Percentiles rank a stretch among this genome's conserved stretches.
These are phyloP conservation scores for Ashinkailepas kermadecensis DNA, from an alignment of 2,888 invertebrate species.

Conservation along the genomic window DNA sequence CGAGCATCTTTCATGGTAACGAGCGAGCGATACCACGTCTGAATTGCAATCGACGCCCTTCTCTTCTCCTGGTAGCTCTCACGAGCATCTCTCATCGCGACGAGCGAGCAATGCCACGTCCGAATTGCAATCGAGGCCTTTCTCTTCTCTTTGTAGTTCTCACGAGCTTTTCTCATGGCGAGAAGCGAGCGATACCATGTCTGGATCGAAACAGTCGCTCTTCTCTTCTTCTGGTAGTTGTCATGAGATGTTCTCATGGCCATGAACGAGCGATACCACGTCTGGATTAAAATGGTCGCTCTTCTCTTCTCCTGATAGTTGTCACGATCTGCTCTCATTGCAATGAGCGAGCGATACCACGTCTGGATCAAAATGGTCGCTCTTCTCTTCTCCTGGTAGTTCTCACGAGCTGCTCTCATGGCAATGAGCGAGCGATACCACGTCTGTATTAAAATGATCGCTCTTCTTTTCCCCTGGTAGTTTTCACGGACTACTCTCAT, in stretches of 20 bases:
- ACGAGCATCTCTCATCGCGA: background rate
- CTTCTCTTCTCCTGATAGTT: background rate
- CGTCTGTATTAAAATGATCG: too few relatives aligned
- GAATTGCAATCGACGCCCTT: slow-evolving; percentile 17
- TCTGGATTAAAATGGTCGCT: slow-evolving; percentile 2
- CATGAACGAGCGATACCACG: slow-evolving; percentile 20
- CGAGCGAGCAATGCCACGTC: background rate
- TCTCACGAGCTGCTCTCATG: too few relatives aligned
- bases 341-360: background rate
- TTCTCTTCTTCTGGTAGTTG: background rate
- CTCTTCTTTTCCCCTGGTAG: too few relatives aligned
- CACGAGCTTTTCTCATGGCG: background rate
- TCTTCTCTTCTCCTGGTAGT: too few relatives aligned
- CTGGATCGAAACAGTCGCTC: slow-evolving; percentile 21
- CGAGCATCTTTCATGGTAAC: background rate
- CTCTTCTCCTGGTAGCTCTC: background rate
- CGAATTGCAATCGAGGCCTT: background rate
- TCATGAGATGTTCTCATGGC: background rate
- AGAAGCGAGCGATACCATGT: slow-evolving; percentile 17
- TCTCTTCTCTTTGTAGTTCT: slow-evolving; percentile 3
- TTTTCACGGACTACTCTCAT: too few relatives aligned
- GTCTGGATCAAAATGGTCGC: too few relatives aligned
- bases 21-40: slow-evolving; percentile 24
- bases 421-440: too few relatives aligned
- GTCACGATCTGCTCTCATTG: background rate